Evolutionary conservation across 35 echinoderm and acorn worm genomes (phyloP).

Genomic region (Ptychodera flava): DNA sequence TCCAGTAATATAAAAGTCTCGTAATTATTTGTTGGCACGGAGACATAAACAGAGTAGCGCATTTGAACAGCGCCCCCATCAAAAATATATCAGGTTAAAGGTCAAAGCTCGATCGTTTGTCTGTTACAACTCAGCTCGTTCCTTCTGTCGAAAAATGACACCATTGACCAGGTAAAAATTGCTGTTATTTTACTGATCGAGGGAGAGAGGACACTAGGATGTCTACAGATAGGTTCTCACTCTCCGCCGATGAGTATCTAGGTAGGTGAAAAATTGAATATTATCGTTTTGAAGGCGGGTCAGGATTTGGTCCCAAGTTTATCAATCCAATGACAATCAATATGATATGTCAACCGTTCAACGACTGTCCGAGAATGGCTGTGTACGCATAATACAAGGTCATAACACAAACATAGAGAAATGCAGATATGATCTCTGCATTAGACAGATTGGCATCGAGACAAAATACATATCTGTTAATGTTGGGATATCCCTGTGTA

Average conservation of each 20-base stretch:
- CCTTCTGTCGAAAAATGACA: too few species aligned
- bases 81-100: background rate
- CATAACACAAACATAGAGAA: too few species aligned
- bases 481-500: background rate
- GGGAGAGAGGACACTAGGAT: background rate
- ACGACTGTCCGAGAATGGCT: too few species aligned
- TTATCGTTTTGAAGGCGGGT: background rate
- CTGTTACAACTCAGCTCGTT: background rate
- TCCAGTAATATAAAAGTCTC: too few species aligned
- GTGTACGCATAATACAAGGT: too few species aligned
- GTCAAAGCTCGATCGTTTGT: background rate
- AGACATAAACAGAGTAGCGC: background rate
- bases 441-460: background rate
- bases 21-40: too few species aligned
- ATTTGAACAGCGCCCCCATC: background rate
- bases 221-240: slow-evolving; percentile 16
- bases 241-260: slow-evolving; percentile 23
- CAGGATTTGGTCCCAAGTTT: background rate
- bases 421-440: too few species aligned
- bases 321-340: too few species aligned
- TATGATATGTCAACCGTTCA: too few species aligned
- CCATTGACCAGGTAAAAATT: too few species aligned
- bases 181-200: background rate
- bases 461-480: background rate
- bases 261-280: slow-evolving; percentile 3